phyloP scores from a whole-genome alignment of 1,140 invertebrate genomes.

The Trypoxylus dichotomus region DNA sequence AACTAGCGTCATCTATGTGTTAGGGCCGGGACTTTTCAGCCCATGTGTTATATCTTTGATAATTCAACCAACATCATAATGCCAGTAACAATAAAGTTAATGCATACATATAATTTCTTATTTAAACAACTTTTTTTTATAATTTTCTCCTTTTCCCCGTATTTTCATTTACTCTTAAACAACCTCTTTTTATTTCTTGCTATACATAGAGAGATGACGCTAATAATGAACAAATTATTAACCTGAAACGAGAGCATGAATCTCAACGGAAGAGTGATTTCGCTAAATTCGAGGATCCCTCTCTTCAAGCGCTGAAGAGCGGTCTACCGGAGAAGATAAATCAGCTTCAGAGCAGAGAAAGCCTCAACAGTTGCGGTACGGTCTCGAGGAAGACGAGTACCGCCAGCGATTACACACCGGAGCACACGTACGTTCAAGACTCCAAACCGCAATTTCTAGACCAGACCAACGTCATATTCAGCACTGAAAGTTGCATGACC shows the following conservation, averaged over 20 bases:
- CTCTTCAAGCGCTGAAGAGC: conserved; percentile 46
- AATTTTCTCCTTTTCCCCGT: background rate
- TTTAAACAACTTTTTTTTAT: background rate
- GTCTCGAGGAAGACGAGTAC: conserved; percentile 59
- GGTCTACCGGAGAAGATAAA: conserved; percentile 48
- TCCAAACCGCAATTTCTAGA: conserved; percentile 32
- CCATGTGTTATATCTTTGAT: too few relatives aligned
- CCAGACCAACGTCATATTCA: conserved; percentile 40
- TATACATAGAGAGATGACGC: conserved; percentile 51
- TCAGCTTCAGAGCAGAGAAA: conserved; percentile 52
- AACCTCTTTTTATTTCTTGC: background rate
- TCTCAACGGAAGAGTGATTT: conserved; percentile 9
- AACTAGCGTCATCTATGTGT: too few relatives aligned
- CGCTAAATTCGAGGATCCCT: background rate
- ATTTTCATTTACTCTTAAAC: background rate
- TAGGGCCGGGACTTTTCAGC: too few relatives aligned
- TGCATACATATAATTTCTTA: background rate
- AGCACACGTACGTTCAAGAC: conserved; percentile 53
- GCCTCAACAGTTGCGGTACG: conserved; percentile 56
- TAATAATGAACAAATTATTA: conserved; percentile 39
- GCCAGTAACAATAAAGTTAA: too few relatives aligned
- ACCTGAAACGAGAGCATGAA: conserved; percentile 27
- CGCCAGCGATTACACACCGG: conserved; percentile 59
- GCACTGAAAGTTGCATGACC: conserved; percentile 36
- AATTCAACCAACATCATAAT: too few relatives aligned